Base-by-base conservation (phyloP, 2,113 vertebrate genomes). In the Ctenodactylus gundi region DNA sequence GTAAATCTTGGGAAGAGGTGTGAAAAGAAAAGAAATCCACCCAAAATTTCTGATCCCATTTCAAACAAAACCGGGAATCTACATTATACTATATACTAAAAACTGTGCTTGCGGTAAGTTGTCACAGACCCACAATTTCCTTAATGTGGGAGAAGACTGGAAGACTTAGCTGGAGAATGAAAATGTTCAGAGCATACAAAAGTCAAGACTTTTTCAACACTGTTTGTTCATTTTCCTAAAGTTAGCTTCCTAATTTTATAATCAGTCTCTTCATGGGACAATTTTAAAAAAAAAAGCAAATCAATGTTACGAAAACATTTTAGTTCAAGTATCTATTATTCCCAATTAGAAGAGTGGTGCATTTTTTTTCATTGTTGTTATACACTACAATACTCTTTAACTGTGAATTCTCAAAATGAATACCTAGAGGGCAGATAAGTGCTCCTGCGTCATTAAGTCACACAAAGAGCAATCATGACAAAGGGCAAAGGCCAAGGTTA, bases 401-500 rank as follows among this genome's bases (percentile, higher is more conserved):
- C n/a, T 72, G 49, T 41, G n/a, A 92, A 60, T 39, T 81, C 91
- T 68, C 86, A 18, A 94, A 86, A 72, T 92, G 81, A 93, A 91
- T 18, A 7, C 84, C 88, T 92, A 94, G 70, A 78, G 2, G 93
- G 21, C 27, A 84, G 0, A n/a, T 10, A 95, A 95, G 82, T 90
- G 58, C 34, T 93, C 77, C 41, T 72, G 76, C 39, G 91, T 31
- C 75, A 91, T 14, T 91, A 81, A 85, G 95, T 90, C 80, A 87
- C 39, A n/a, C n/a, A n/a, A n/a, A n/a, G n/a, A n/a, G n/a, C n/a
- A n/a, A n/a, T n/a, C n/a, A n/a, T n/a, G 64, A 91, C 11, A 31
- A 81, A 81, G 13, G 4, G n/a, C 27, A 6, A 96, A 94, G 21
- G 41, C 12, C 15, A 91, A 39, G 2, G 23, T 53, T 86, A 89